Conservation (phyloP, 2,888 invertebrate genomes). For the Ornithoptera priamus region DNA sequence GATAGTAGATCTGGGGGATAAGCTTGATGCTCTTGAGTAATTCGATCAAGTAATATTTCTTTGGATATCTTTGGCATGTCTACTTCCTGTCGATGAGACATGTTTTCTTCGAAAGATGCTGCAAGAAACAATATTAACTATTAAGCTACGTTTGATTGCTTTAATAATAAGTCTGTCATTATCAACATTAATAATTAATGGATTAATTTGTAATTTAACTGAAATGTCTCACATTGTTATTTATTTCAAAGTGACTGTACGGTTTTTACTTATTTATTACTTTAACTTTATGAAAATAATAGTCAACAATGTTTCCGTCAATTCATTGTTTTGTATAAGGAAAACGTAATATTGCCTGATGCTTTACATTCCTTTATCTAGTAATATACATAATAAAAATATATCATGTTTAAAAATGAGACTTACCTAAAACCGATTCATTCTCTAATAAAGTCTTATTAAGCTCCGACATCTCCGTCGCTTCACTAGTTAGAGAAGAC, state of each 20-base stretch:
- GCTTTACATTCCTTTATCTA: too few relatives aligned
- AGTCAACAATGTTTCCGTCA: neutral
- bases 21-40: conserved; percentile 78
- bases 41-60: conserved; percentile 69
- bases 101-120: conserved; percentile 79
- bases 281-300: neutral
- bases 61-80: conserved; percentile 77
- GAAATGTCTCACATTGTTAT: too few relatives aligned
- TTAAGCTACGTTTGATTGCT: neutral
- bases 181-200: too few relatives aligned
- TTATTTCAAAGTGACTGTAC: neutral
- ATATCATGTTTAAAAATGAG: too few relatives aligned
- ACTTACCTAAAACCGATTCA: conserved; percentile 86
- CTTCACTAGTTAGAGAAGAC: conserved; percentile 82
- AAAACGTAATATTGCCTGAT: neutral
- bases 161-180: too few relatives aligned
- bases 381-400: too few relatives aligned
- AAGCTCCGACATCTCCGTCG: conserved; percentile 89
- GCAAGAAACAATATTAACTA: conserved; percentile 42
- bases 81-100: conserved; percentile 80
- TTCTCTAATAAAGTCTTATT: conserved; percentile 88
- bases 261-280: neutral
- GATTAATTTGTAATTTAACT: neutral
- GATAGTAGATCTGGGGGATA: conserved; percentile 91
- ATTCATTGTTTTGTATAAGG: neutral